These are phyloP conservation scores for Caenorhabditis afra DNA, from an alignment of 2,888 invertebrate genomes.

Conservation along the genomic window DNA sequence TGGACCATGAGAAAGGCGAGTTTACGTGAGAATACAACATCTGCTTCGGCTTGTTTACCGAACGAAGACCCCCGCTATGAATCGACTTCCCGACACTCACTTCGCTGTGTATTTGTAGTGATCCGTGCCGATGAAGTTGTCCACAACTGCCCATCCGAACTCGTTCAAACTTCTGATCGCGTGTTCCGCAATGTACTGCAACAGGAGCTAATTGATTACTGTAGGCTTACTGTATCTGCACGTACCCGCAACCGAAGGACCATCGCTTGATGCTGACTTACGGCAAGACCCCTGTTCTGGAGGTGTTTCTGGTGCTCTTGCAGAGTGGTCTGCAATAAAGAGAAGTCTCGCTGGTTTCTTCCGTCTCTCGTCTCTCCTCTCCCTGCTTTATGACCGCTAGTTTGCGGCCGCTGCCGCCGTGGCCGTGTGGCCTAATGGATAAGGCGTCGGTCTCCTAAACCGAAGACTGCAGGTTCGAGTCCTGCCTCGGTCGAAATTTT, in stretches of 20 bases:
- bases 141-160: conserved; percentile 79
- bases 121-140: conserved; percentile 77
- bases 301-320: conserved; percentile 67
- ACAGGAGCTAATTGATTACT: conserved; percentile 5
- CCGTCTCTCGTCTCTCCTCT: not conserved
- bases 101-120: conserved; percentile 70
- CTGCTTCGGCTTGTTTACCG: conserved; percentile 39
- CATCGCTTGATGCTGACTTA: conserved; percentile 73
- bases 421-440: conserved; percentile 72
- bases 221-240: conserved; percentile 3
- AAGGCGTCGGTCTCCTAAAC: conserved; percentile 79
- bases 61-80: conserved; percentile 14
- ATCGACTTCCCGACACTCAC: conserved; percentile 55
- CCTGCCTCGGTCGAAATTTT: conserved; percentile 63
- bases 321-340: conserved; percentile 65
- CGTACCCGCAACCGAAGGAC: conserved; percentile 67
- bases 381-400: not conserved
- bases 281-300: conserved; percentile 36
- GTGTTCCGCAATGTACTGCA: conserved; percentile 77
- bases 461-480: conserved; percentile 77
- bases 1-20: conserved; percentile 53
- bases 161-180: conserved; percentile 75
- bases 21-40: conserved; percentile 55
- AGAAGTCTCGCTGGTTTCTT: not conserved
- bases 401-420: not conserved